Percentiles rank a stretch among this genome's conserved stretches.
Evolutionary conservation across 2,888 invertebrate genomes (phyloP).

Genomic region (Drosophila subquinaria): DNA sequence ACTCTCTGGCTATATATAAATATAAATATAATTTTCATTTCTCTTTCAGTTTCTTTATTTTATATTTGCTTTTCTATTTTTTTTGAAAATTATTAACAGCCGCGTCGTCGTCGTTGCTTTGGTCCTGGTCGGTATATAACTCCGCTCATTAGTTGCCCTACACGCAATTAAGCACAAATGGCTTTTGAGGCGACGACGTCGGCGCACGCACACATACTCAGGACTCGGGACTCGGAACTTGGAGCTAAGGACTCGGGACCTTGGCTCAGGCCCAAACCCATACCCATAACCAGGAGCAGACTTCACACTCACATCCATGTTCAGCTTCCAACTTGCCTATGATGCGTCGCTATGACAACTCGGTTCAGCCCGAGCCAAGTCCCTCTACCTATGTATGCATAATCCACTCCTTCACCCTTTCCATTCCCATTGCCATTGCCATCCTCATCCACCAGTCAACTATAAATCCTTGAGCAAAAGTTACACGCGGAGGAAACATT

Average conservation of each 20-base stretch:
- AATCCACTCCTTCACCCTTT: background rate
- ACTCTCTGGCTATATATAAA: slow-evolving; percentile 16
- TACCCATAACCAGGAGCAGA: slow-evolving; percentile 14
- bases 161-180: slow-evolving; percentile 85
- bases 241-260: slow-evolving; percentile 1
- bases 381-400: slow-evolving; percentile 5
- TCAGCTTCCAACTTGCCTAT: slow-evolving; percentile 51
- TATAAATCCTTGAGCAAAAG: slow-evolving; percentile 78
- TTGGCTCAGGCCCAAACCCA: slow-evolving; percentile 10
- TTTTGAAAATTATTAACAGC: slow-evolving; percentile 67
- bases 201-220: slow-evolving; percentile 51
- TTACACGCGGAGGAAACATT: slow-evolving; percentile 76
- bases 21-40: slow-evolving; percentile 36
- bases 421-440: background rate
- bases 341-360: slow-evolving; percentile 71
- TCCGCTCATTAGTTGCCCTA: slow-evolving; percentile 83
- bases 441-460: slow-evolving; percentile 39
- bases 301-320: slow-evolving; percentile 18
- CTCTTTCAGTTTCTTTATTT: slow-evolving; percentile 2
- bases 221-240: slow-evolving; percentile 3
- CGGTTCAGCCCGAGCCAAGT: slow-evolving; percentile 47
- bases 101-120: slow-evolving; percentile 40
- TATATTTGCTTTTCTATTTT: slow-evolving; percentile 19
- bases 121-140: slow-evolving; percentile 59
- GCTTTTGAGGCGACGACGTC: slow-evolving; percentile 75